Evolutionary conservation across 2,797 vertebrate species (phyloP), one percentile per base, ranked within the genome.

Genomic region (Enteromius thamalakanensis): DNA sequence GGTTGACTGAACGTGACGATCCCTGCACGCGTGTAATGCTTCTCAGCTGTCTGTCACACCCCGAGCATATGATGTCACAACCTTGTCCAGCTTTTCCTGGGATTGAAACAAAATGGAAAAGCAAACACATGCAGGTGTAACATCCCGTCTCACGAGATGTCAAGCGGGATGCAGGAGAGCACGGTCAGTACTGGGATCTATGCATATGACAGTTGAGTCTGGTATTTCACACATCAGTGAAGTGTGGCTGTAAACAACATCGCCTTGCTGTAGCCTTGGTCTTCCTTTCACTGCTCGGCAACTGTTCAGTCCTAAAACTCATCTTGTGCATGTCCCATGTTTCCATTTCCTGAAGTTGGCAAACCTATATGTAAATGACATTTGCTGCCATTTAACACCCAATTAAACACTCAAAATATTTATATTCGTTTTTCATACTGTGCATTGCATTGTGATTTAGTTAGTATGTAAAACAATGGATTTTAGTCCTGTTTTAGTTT

Each of bases 181-280:
- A 53, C 40, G 75, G 84, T 75, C 87, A 87, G 69, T 55, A 84
- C 86, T 85, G 84, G 86, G 82, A 86, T 87, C 69, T 68, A 79
- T 89, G 80, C 88, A 85, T 85, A 80, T 92, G 89, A 86, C 92
- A 92, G 86, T 83, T 88, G 86, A 89, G 85, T 84, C 86, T 84
- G 90, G 91, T 91, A 95, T 94, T 93, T 94, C 89, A 86, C 93
- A 92, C 80, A 55, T 84, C 71, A 12, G 53, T 92, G 93, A 81
- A 70, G 42, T 84, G 76, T 78, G 76, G 55, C 19, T 67, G 86
- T 23, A 4, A 12, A 80, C 85, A 82, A 81, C 81, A 65, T 84
- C 83, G 81, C 88, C 60, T 69, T 60, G 55, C 69, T 40, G 53
- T 79, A 85, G 47, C 53, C 17, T 77, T 19, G 58, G 40, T 65